These are phyloP conservation scores for Burhinus oedicnemus DNA, from an alignment of 2,113 vertebrate genomes.

Conservation along the genomic window DNA sequence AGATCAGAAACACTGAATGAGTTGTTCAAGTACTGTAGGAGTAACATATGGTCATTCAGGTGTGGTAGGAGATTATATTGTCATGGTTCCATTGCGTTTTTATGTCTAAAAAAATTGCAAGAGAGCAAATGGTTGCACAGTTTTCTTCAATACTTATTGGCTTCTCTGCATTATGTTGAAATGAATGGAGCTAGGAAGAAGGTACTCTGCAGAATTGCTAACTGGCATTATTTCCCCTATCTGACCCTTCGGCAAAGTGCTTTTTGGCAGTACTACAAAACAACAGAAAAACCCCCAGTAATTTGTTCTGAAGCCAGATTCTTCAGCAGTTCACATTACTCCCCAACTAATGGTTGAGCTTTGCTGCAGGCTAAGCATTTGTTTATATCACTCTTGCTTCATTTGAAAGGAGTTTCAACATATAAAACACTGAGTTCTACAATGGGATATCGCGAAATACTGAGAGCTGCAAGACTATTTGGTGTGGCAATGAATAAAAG, in stretches of 20 bases:
- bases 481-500: neutral
- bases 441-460: neutral
- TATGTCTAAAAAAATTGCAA: neutral
- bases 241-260: neutral
- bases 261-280: neutral
- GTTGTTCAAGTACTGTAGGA: neutral
- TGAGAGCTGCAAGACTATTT: neutral
- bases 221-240: neutral
- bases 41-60: neutral
- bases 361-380: slow-evolving; percentile 20
- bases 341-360: neutral
- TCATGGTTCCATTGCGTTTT: neutral
- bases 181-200: neutral
- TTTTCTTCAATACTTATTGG: neutral
- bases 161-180: neutral
- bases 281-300: neutral
- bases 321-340: neutral
- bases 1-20: neutral
- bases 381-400: neutral
- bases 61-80: neutral
- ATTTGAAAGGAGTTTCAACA: neutral
- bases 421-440: neutral
- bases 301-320: slow-evolving; percentile 4
- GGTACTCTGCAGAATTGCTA: neutral
- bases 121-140: neutral